Base-by-base conservation (phyloP, 2,113 vertebrate species). In the Drymodes brunneopygia region DNA sequence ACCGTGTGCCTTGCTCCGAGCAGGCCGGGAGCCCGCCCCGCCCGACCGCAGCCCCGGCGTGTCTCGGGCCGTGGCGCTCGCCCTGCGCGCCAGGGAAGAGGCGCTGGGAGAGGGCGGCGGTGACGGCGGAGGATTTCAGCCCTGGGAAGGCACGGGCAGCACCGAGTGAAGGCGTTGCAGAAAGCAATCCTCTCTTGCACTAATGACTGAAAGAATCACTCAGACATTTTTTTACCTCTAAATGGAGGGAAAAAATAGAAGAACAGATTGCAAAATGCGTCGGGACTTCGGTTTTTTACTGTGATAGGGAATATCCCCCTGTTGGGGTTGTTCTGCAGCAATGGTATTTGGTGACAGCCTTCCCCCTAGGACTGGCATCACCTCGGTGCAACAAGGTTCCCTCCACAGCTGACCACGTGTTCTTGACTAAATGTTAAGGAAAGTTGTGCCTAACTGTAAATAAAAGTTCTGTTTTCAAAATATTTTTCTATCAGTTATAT, bases 51-150 rank as follows among this genome's bases (percentile, higher is more conserved):
- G 40, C 23, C 40, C 61, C 4, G 57, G 35, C 7, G 0, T 7
- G 6, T 71, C 94, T 1, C 70, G 58, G 33, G 95, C 95, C 1
- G 3, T 97, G 66, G 80, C 3, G 5, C 94, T 97, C 2, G 95
- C 91, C 40, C 89, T 96, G 92, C 93, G 25, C 7, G 97, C 97
- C 9, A 22, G 96, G 31, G 88, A 27, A 51, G 93, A 88, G 8
- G 96, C 90, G 8, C 93, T 91, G 84, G 3, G 7, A 47, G 56
- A 90, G 56, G 67, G 40, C 0, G 20, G 71, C 15, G 61, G 7
- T 0, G 56, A 25, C 0, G 1, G 40, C 0, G 3, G 9, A 0
- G n/a, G 54, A 36, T 10, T 2, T 0, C 12, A 9, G 23, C 48
- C 10, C 1, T 22, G 69, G 53, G 66, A 42, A 3, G 35, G 10